These are phyloP conservation scores for Sinocyclocheilus rhinocerous DNA, from an alignment of 2,113 vertebrate genomes.

Conservation along the genomic window DNA sequence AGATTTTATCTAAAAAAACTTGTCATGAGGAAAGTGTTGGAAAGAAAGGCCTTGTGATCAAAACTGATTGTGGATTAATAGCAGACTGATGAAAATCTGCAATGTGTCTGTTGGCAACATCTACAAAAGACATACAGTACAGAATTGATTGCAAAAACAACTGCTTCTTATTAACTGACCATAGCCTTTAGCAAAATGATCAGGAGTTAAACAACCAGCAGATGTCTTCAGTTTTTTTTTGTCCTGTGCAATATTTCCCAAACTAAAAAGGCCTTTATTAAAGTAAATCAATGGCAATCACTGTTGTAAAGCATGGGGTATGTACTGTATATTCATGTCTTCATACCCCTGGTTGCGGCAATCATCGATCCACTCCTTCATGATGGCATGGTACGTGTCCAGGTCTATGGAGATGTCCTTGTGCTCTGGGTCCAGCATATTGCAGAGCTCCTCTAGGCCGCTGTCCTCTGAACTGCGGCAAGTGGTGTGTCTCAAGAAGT, in stretches of 20 bases:
- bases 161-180: not conserved
- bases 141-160: not conserved
- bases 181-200: not conserved
- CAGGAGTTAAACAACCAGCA: not conserved
- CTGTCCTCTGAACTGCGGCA: slow-evolving; percentile 80
- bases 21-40: not conserved
- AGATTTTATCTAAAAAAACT: not conserved
- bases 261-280: not conserved
- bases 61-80: not conserved
- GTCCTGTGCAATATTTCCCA: not conserved
- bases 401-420: slow-evolving; percentile 84
- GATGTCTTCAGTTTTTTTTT: not conserved
- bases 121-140: not conserved
- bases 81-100: not conserved
- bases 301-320: not conserved
- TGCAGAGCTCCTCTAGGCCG: slow-evolving; percentile 84
- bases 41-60: slow-evolving; percentile 1
- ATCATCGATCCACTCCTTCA: slow-evolving; percentile 87
- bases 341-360: slow-evolving; percentile 79
- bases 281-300: not conserved
- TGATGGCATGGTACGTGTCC: slow-evolving; percentile 81
- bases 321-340: not conserved
- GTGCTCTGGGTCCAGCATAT: slow-evolving; percentile 86
- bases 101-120: not conserved
- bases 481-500: slow-evolving; percentile 83